Evolutionary conservation across 2,113 vertebrate genomes (phyloP).

Genomic region (Hyperopisus bebe): DNA sequence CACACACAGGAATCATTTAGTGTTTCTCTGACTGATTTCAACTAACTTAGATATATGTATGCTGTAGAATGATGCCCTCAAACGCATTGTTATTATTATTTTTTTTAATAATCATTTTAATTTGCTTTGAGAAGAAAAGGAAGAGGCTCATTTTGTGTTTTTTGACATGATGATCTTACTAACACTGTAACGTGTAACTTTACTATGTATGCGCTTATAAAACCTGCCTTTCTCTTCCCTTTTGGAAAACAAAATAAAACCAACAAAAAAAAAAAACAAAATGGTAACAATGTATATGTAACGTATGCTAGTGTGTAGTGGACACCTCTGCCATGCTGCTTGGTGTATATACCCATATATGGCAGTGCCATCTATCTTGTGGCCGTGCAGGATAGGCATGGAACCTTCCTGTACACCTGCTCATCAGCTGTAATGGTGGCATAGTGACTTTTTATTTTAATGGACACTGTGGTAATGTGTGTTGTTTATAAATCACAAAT

Average conservation of each 20-base stretch:
- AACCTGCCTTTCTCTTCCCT: constrained; percentile 55
- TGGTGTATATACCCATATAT: constrained; percentile 64
- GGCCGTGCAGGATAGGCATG: constrained; percentile 56
- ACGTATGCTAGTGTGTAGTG: constrained; percentile 71
- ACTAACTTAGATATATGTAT: constrained; percentile 66
- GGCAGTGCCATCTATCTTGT: constrained; percentile 47
- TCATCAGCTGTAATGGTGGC: constrained; percentile 68
- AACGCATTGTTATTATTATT: constrained; percentile 37
- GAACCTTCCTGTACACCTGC: constrained; percentile 59
- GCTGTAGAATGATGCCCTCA: constrained; percentile 66
- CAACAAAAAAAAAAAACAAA: constrained; percentile 45
- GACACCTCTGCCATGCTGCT: constrained; percentile 57
- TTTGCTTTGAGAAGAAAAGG: constrained; percentile 45
- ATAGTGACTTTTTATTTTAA: constrained; percentile 65
- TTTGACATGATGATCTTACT: constrained; percentile 68
- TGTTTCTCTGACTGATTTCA: constrained; percentile 54
- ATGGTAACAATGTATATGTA: constrained; percentile 63
- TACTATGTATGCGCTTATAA: constrained; percentile 66
- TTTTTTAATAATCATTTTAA: constrained; percentile 40
- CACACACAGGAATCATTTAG: constrained; percentile 52
- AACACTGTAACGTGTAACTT: constrained; percentile 70
- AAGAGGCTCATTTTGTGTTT: constrained; percentile 50
- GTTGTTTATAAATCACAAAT: constrained; percentile 73
- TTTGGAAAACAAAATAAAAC: constrained; percentile 42
- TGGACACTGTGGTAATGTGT: constrained; percentile 69